phyloP scores from a whole-genome alignment of 2,113 vertebrate species.

The Campylomormyrus numenius region DNA sequence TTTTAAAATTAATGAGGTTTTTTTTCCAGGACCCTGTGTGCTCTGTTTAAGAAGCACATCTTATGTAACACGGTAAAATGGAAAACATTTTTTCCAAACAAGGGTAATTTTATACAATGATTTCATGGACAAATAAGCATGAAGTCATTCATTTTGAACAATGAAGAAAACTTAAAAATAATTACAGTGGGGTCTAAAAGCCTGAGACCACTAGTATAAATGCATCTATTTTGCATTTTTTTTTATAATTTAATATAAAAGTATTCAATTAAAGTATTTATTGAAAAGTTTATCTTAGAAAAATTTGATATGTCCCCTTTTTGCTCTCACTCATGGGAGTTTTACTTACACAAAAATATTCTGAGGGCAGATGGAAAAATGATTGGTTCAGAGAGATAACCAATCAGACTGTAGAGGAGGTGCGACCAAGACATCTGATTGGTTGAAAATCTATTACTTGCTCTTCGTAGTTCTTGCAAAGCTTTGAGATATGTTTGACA shows the following conservation, averaged over 20 bases:
- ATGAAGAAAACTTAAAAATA: background rate
- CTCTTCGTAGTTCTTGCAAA: too few relatives aligned
- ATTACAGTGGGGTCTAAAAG: background rate
- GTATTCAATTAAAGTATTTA: background rate
- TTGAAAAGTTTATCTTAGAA: background rate
- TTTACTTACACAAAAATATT: background rate
- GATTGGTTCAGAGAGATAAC: too few relatives aligned
- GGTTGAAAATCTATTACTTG: too few relatives aligned
- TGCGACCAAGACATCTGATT: background rate
- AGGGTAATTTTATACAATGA: background rate
- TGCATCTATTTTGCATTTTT: background rate
- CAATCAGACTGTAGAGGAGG: background rate
- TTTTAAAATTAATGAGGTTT: background rate
- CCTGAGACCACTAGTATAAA: background rate
- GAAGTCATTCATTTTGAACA: background rate
- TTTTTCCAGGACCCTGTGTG: background rate
- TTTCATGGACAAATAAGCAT: background rate
- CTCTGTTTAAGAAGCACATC: background rate
- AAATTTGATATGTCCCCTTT: background rate
- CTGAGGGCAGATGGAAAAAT: background rate
- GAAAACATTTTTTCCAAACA: background rate
- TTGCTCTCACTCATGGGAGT: background rate
- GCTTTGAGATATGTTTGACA: too few relatives aligned
- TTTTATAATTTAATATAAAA: background rate
- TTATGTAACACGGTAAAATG: background rate